Evolutionary conservation across 2,797 vertebrate genomes (phyloP), one percentile per base, ranked within the genome.

Genomic region (Loris lydekkerianus): DNA sequence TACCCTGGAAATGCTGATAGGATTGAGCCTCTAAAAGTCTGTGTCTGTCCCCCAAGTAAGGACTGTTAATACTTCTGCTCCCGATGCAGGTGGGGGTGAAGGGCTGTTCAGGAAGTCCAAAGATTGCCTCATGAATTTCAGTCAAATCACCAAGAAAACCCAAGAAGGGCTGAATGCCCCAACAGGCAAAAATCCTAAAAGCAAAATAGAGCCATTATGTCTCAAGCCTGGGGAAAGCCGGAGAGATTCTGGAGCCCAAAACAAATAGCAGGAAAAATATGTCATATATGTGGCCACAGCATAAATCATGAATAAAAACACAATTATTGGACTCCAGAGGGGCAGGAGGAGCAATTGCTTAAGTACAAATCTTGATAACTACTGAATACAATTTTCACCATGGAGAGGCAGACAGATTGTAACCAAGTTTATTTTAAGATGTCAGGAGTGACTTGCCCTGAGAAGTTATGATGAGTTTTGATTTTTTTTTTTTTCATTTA

Each of bases 271-370:
- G 95, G 93, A 94, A 95, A 95, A 96, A 83, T 21, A 83, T 87
- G 85, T 31, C 53, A 89, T 7, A 56, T 78, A 29, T 84, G 67
- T 23, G 46, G 65, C 40, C 4, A 11, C 15, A 5, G 75, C 93
- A 96, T 90, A 90, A 94, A 96, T 96, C 91, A 94, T 56, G 94
- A 95, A 78, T 72, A 86, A 91, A 96, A 96, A 81, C 61, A 89
- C 92, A 95, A 82, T 86, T 31, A n/a, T 25, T 77, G 85, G 91
- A 73, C 86, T 77, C 29, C 18, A 40, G 78, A 95, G 93, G n/a
- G 72, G n/a, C 7, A 2, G 69, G 37, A 77, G 78, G 58, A 46
- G 58, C 7, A 9, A 13, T 27, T 1, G 2, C n/a, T 58, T 0
- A 63, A 80, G 72, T 40, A 29, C 49, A 60, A 7, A 84, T 65